These are phyloP conservation scores for Rhea pennata DNA, from an alignment of 2,113 vertebrate species.

Conservation along the genomic window DNA sequence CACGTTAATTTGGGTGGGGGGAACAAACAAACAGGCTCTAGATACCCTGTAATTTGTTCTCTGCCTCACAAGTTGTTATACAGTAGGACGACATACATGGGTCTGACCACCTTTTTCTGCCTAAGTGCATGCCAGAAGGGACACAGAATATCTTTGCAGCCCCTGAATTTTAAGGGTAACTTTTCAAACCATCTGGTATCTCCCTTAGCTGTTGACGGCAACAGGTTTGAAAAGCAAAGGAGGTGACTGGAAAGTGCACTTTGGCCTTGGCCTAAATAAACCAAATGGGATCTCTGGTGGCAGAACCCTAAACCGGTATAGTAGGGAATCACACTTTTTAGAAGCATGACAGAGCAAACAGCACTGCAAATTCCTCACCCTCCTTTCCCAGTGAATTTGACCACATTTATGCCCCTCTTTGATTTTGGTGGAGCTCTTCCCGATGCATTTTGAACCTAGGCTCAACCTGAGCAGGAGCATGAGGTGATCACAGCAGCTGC, in stretches of 20 bases:
- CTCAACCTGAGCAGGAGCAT: accelerated
- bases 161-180: not conserved
- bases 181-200: not conserved
- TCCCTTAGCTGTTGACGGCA: accelerated
- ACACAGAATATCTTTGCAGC: not conserved
- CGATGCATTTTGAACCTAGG: not conserved
- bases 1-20: not conserved
- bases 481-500: accelerated
- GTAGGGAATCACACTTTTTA: not conserved
- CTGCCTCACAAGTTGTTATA: accelerated
- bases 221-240: not conserved
- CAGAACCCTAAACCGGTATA: not conserved
- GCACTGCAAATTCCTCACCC: accelerated
- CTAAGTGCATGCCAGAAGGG: not conserved
- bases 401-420: not conserved
- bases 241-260: accelerated
- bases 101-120: not conserved
- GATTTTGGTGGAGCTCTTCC: not conserved
- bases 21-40: accelerated
- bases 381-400: accelerated
- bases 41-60: not conserved
- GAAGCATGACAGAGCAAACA: accelerated
- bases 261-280: not conserved
- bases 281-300: accelerated
- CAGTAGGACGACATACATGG: accelerated